Percentiles rank a stretch among this genome's conserved stretches.
phyloP scores from a whole-genome alignment of 1,140 invertebrate species.

The Penaeus japonicus region DNA sequence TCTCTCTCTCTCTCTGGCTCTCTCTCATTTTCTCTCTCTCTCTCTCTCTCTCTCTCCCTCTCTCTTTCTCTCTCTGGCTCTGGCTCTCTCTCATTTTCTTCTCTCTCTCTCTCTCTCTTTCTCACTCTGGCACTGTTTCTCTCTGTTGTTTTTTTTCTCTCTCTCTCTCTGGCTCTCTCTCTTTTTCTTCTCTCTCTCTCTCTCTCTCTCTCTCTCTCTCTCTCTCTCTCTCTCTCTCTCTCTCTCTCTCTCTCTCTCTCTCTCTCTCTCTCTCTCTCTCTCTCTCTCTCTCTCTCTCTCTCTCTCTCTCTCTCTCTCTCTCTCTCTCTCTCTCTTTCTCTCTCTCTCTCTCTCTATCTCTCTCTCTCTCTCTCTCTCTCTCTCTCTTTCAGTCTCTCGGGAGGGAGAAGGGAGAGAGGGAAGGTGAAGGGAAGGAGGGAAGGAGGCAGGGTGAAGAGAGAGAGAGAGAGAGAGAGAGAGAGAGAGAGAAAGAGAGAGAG shows the following conservation, averaged over 20 bases:
- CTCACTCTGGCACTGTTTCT: constrained; percentile 16
- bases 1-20: no score
- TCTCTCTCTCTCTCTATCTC: background rate
- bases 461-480: background rate
- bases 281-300: background rate
- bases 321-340: background rate
- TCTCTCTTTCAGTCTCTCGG: background rate
- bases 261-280: background rate
- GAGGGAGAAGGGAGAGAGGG: constrained; percentile 23
- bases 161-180: background rate
- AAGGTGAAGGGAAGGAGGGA: background rate
- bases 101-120: constrained; percentile 29
- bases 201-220: background rate
- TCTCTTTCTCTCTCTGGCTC: background rate
- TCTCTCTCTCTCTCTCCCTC: background rate
- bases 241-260: background rate
- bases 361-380: no score
- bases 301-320: background rate
- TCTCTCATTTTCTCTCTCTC: background rate
- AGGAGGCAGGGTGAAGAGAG: background rate
- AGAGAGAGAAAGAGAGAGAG: background rate
- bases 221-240: background rate
- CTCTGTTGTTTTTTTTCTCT: background rate
- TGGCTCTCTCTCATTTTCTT: background rate
- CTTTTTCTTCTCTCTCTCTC: background rate